phyloP scores from a whole-genome alignment of 2,113 vertebrate genomes.

The Oxyura jamaicensis region DNA sequence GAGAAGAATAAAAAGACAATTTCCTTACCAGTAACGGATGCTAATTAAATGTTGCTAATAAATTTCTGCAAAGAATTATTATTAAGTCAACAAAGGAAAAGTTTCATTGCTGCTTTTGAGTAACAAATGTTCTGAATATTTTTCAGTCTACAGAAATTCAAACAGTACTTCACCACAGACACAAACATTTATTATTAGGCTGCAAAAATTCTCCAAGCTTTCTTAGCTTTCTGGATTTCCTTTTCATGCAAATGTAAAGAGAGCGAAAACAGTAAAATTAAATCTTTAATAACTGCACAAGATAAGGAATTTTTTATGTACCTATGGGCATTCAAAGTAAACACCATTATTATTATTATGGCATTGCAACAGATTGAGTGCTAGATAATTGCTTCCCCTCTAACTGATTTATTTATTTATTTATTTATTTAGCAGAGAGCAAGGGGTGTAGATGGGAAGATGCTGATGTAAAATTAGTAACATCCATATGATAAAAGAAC shows the following conservation, averaged over 20 bases:
- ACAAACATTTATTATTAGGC: neutral
- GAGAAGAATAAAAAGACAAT: neutral
- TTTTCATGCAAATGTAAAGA: neutral
- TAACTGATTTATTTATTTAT: neutral
- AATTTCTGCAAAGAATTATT: neutral
- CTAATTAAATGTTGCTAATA: neutral
- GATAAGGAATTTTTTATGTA: slow-evolving; percentile 23
- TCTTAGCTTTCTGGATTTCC: neutral
- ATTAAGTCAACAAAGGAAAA: neutral
- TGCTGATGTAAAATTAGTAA: slow-evolving; percentile 11
- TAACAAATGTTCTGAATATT: neutral
- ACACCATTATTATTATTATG: neutral
- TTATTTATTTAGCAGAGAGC: neutral
- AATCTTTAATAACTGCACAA: neutral
- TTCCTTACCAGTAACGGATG: neutral
- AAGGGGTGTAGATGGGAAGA: neutral
- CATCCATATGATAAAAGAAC: neutral
- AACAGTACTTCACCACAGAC: neutral
- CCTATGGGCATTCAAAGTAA: neutral
- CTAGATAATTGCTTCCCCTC: neutral
- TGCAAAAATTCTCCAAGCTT: neutral
- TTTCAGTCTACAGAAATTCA: neutral
- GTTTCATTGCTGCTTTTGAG: neutral
- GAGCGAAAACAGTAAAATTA: slow-evolving; percentile 28
- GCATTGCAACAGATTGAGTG: neutral